Evolutionary conservation across 2,888 invertebrate species (phyloP).

Genomic region (Phania funesta): DNA sequence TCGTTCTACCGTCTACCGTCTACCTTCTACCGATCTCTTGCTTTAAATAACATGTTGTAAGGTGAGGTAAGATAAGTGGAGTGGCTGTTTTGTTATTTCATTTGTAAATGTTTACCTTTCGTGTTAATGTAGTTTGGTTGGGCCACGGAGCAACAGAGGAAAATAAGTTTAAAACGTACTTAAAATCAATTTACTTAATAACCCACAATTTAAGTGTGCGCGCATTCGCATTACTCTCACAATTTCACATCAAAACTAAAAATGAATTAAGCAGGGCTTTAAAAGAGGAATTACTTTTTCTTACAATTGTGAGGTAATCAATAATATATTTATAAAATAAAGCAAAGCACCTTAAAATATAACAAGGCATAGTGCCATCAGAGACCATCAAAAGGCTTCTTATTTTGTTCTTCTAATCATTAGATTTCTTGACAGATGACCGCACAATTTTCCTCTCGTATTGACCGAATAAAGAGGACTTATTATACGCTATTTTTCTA

Average conservation of each 20-base stretch:
- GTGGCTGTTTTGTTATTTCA: conserved; percentile 1
- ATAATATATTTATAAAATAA: too few species aligned
- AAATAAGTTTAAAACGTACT: conserved; percentile 78
- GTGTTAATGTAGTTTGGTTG: conserved; percentile 44
- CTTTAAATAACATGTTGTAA: conserved; percentile 38
- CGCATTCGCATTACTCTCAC: conserved; percentile 68
- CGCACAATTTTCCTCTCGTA: too few species aligned
- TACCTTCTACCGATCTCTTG: conserved; percentile 19
- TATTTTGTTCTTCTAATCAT: too few species aligned
- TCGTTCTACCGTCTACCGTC: conserved; percentile 1
- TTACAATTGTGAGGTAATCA: too few species aligned
- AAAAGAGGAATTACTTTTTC: neutral
- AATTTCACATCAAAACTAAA: conserved; percentile 31
- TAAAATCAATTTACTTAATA: conserved; percentile 81
- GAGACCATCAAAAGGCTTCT: too few species aligned
- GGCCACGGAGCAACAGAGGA: conserved; percentile 35
- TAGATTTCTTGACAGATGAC: too few species aligned
- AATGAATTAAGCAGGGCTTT: neutral
- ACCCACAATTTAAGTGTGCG: conserved; percentile 79
- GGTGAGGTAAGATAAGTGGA: conserved; percentile 37
- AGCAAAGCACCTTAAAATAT: too few species aligned
- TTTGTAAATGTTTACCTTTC: conserved; percentile 63
- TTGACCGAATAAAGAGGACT: too few species aligned
- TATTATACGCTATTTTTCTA: too few species aligned
- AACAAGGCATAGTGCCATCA: too few species aligned